Base-by-base conservation (phyloP, 2,888 invertebrate species). In the Cenopis cana region DNA sequence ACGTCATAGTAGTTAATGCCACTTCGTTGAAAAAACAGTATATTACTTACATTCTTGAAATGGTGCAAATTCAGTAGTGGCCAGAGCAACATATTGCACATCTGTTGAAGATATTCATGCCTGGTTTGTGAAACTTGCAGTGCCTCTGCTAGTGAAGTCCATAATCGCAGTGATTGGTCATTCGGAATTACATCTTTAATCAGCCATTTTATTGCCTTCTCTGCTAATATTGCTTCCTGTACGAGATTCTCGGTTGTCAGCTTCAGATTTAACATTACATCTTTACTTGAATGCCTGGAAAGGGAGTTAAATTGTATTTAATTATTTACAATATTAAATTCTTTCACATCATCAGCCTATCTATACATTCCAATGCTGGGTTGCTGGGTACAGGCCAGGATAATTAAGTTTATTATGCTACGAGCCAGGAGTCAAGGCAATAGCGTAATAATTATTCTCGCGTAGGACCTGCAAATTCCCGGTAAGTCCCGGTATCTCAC, bases 111-210 rank as follows among this genome's bases (percentile, higher is more conserved):
- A 61, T 73, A 76, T 0, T 75, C 62, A 29, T 78, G 72, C 50
- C 69, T 72, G 1, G 54, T 24, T 20, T 78, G 69, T 0, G 75
- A 73, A 73, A 81, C 76, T 70, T 74, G 76, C 8, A 87, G 69
- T 11, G 81, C 76, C 52, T 87, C 82, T 0, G 82, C 79, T 12
- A 91, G 69, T 1, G 86, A 83, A 1, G 83, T 84, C 92, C 93
- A 91, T 5, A 90, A 18, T 0, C 77, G 77, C 1, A 89, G 69
- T 9, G 82, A 76, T 49, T 75, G 79, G 33, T 85, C 79, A 69
- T 77, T 81, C 5, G 71, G 18, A 0, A 81, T 70, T 3, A 86
- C 74, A 1, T 77, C 74, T 18, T 78, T 75, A 14, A 89, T 60
- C 14, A 86, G 54, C 74, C 73, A 77, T 6, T 79, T 68, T 18